Conservation (phyloP, 2,113 vertebrate species). For the Leiothrix lutea region DNA sequence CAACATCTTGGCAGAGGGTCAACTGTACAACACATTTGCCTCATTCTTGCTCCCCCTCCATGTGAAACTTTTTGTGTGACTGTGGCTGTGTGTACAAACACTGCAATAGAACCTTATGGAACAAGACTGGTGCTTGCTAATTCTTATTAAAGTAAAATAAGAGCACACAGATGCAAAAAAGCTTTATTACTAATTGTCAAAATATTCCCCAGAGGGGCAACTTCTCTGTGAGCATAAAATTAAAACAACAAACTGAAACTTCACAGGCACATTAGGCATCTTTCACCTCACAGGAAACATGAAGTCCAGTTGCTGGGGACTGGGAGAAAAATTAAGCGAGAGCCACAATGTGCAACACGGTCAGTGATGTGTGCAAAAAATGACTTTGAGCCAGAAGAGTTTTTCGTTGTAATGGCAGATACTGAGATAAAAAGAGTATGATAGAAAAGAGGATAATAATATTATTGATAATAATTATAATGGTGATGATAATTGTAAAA, state of each 20-base stretch:
- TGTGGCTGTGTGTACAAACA: not conserved
- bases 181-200: not conserved
- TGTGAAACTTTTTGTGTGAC: not conserved
- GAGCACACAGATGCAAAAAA: not conserved
- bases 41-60: fast-evolving
- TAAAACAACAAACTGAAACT: not conserved
- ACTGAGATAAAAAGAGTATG: not conserved
- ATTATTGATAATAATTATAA: not conserved
- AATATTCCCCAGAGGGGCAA: not conserved
- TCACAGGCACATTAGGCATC: not conserved
- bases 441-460: not conserved
- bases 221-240: not conserved
- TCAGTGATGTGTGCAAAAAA: not conserved
- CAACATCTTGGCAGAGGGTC: not conserved
- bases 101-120: not conserved
- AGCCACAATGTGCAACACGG: not conserved
- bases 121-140: not conserved
- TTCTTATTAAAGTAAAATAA: not conserved
- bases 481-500: not conserved
- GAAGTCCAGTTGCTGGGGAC: not conserved
- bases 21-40: fast-evolving
- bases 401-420: not conserved
- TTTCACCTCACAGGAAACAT: not conserved
- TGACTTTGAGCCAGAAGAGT: not conserved
- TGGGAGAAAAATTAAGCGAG: not conserved